A percentile compares a stretch with the other conserved stretches of the same genome.
phyloP scores from a whole-genome alignment of 2,113 vertebrate species.

The Amphiprion percula region DNA sequence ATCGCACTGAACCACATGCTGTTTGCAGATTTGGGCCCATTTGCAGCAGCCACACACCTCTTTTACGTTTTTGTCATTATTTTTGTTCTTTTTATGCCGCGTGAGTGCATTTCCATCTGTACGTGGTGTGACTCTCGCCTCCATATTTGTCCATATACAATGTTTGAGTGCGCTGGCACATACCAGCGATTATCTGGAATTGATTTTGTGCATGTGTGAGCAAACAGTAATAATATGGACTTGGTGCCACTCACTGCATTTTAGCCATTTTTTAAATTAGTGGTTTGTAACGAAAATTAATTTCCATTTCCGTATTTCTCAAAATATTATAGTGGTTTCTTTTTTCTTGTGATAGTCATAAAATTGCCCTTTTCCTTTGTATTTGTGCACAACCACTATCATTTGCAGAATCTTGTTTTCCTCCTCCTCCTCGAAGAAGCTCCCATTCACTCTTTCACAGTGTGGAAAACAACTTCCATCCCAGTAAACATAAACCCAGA shows the following conservation, averaged over 20 bases:
- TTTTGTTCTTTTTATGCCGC: neutral
- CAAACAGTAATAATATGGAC: slow-evolving; percentile 2
- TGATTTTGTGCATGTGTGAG: slow-evolving; percentile 19
- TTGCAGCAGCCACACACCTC: slow-evolving; percentile 20
- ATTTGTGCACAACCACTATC: neutral
- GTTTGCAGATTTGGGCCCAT: slow-evolving; percentile 27
- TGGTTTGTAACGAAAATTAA: too few relatives aligned
- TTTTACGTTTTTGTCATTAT: slow-evolving; percentile 21
- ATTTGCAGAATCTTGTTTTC: neutral
- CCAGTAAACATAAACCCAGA: neutral
- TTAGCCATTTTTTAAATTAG: too few relatives aligned
- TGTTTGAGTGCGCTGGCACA: slow-evolving; percentile 38
- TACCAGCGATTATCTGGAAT: slow-evolving; percentile 38
- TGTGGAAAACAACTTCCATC: neutral
- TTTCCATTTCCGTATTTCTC: too few relatives aligned
- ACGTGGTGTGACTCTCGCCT: too few relatives aligned
- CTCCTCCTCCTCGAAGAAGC: neutral
- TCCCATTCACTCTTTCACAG: neutral
- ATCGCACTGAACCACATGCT: slow-evolving; percentile 42
- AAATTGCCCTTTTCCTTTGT: neutral
- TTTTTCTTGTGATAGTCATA: neutral
- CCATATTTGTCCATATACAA: neutral
- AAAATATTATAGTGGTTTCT: too few relatives aligned
- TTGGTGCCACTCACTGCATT: neutral
- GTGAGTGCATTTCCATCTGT: neutral